Conservation (phyloP, 1,140 invertebrate species). For the Procambarus clarkii region DNA sequence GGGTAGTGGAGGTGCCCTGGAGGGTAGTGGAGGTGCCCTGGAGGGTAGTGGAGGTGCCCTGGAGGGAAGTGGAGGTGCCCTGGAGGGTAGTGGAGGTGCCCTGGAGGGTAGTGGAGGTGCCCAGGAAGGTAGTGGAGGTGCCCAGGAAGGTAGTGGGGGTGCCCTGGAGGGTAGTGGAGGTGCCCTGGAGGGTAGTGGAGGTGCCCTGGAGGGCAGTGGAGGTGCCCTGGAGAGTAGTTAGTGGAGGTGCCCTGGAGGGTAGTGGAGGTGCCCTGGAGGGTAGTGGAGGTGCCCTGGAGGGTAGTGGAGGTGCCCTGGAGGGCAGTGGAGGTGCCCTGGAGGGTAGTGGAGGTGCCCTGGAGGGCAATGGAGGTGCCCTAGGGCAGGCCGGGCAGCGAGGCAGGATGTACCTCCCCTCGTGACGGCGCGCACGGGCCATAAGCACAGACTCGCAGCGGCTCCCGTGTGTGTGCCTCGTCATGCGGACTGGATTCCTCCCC, state of each 20-base stretch:
- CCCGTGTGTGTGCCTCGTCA: not conserved
- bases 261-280: not conserved
- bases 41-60: too few species aligned
- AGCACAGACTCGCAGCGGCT: slow-evolving; percentile 30
- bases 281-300: not conserved
- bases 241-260: not conserved
- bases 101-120: too few species aligned
- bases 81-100: too few species aligned
- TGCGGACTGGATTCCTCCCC: not conserved
- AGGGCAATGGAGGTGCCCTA: not conserved
- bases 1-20: too few species aligned
- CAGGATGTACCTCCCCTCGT: slow-evolving; percentile 48
- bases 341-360: not conserved
- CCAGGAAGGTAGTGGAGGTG: too few species aligned
- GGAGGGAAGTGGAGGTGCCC: too few species aligned
- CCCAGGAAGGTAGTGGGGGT: too few species aligned
- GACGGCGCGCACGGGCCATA: slow-evolving; percentile 58
- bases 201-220: too few species aligned
- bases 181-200: too few species aligned
- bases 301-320: not conserved
- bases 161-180: too few species aligned
- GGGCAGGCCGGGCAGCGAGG: not conserved
- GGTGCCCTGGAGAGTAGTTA: too few species aligned
- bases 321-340: not conserved
- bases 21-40: too few species aligned